Conservation (phyloP, 2,888 invertebrate species). For the Phengaris alcon region DNA sequence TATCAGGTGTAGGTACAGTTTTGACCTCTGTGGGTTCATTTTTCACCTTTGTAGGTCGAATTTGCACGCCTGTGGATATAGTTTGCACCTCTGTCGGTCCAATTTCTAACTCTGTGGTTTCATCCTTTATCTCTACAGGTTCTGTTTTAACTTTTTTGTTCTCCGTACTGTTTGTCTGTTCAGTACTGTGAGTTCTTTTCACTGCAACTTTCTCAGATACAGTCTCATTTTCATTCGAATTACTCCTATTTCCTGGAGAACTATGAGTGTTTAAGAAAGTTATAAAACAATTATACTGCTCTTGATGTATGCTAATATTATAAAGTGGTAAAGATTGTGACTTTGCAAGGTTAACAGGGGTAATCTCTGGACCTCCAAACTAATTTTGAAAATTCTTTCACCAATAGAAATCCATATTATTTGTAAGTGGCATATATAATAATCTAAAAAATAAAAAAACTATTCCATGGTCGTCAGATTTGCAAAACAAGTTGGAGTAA, state of each 20-base stretch:
- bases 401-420: too few species aligned
- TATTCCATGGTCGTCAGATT: too few species aligned
- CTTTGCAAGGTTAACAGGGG: too few species aligned
- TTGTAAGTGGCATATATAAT: too few species aligned
- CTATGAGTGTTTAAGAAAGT: not conserved
- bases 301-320: too few species aligned
- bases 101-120: not conserved
- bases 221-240: not conserved
- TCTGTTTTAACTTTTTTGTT: constrained; percentile 51
- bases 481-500: too few species aligned
- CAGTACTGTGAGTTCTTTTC: constrained; percentile 48
- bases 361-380: too few species aligned
- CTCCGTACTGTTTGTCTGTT: constrained; percentile 30
- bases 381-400: too few species aligned
- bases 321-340: too few species aligned
- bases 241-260: not conserved
- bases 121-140: constrained; percentile 32
- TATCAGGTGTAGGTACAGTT: constrained; percentile 6
- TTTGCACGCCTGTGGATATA: not conserved
- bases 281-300: not conserved
- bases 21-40: constrained; percentile 21
- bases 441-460: too few species aligned
- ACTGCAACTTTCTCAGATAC: constrained; percentile 33
- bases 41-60: not conserved
- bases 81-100: constrained; percentile 31